phyloP scores from a whole-genome alignment of 2,113 vertebrate genomes.

The Verasper variegatus region DNA sequence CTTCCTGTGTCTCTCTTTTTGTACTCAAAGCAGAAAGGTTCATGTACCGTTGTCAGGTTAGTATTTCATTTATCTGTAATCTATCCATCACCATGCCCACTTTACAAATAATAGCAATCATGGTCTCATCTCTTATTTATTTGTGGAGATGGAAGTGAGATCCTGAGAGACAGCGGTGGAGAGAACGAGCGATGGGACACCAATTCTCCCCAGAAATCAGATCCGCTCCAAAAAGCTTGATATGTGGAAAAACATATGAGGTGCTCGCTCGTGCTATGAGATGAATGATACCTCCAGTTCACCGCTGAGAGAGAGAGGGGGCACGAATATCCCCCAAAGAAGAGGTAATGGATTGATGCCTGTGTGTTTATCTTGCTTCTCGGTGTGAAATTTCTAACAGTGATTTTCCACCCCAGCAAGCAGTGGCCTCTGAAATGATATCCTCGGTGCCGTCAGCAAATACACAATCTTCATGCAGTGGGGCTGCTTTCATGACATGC shows the following conservation, averaged over 20 bases:
- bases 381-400: slow-evolving; percentile 43
- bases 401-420: slow-evolving; percentile 68
- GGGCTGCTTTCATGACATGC: slow-evolving; percentile 47
- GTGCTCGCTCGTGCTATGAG: slow-evolving; percentile 20
- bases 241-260: neutral
- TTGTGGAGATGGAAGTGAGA: slow-evolving; percentile 16
- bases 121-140: slow-evolving; percentile 46
- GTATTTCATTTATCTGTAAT: slow-evolving; percentile 12
- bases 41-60: neutral
- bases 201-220: slow-evolving; percentile 34
- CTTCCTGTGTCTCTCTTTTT: neutral
- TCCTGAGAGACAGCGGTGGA: slow-evolving; percentile 18
- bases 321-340: slow-evolving; percentile 7
- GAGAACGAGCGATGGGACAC: slow-evolving; percentile 12
- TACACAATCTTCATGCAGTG: slow-evolving; percentile 50
- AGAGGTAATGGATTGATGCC: slow-evolving; percentile 58
- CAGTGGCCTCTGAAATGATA: slow-evolving; percentile 52
- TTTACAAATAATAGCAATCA: slow-evolving; percentile 29
- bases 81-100: neutral
- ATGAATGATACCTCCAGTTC: slow-evolving; percentile 40
- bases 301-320: neutral
- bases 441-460: slow-evolving; percentile 40
- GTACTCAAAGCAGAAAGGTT: neutral
- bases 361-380: slow-evolving; percentile 63
- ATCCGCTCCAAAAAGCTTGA: slow-evolving; percentile 7